phyloP scores from a whole-genome alignment of 2,888 invertebrate genomes.

The Harmothoe impar region DNA sequence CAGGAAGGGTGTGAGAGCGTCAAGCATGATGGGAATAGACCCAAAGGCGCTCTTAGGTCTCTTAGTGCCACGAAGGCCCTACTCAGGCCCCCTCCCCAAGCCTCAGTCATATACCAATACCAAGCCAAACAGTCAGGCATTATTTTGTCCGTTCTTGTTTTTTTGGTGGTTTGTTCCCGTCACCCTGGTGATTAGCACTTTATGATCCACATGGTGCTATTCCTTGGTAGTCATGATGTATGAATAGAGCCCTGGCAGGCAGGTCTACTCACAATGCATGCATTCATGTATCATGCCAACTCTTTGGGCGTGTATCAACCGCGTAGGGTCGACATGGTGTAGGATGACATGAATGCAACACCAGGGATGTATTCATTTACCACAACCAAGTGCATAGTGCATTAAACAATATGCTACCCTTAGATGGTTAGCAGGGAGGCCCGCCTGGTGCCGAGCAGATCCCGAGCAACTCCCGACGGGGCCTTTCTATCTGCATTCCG shows the following conservation, averaged over 20 bases:
- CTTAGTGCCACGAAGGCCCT: neutral
- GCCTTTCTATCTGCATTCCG: conserved; percentile 44
- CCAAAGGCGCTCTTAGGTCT: neutral
- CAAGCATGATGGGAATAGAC: conserved; percentile 40
- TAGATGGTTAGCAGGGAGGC: neutral
- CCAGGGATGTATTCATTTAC: too few species aligned
- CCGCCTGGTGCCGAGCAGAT: neutral
- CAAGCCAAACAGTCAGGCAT: neutral
- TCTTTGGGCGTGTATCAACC: too few species aligned
- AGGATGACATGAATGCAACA: too few species aligned
- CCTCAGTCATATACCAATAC: too few species aligned
- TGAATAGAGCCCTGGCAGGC: too few species aligned
- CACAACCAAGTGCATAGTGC: too few species aligned
- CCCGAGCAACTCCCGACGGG: neutral
- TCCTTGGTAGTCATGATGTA: too few species aligned
- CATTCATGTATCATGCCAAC: too few species aligned
- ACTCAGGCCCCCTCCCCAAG: neutral
- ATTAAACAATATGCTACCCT: too few species aligned
- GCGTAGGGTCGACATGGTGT: too few species aligned
- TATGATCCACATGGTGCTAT: too few species aligned
- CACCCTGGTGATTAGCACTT: conserved; percentile 54
- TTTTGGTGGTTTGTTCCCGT: conserved; percentile 27
- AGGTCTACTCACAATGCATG: too few species aligned
- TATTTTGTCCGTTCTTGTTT: neutral
- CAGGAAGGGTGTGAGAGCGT: neutral